These are phyloP conservation scores for Shargacucullia verbasci DNA, from an alignment of 2,888 invertebrate species.

Conservation along the genomic window DNA sequence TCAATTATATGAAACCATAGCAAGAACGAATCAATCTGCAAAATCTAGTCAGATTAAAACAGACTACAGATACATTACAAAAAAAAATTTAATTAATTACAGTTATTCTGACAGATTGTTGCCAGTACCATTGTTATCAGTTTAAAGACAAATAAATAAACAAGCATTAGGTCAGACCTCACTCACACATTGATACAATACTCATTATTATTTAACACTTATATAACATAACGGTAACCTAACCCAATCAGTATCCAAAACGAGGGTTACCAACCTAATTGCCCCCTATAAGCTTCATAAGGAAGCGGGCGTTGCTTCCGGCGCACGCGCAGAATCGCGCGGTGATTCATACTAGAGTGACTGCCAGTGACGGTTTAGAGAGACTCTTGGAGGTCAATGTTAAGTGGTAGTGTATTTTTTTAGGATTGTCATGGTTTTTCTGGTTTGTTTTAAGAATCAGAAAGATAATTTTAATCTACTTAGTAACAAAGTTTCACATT, in stretches of 20 bases:
- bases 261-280: conserved; percentile 59
- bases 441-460: not conserved
- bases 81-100: too few relatives aligned
- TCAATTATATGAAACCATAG: too few relatives aligned
- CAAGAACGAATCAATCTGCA: too few relatives aligned
- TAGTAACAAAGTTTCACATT: too few relatives aligned
- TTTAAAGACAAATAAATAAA: too few relatives aligned
- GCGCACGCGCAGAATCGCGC: conserved; percentile 41
- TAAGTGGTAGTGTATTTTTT: not conserved
- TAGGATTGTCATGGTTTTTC: too few relatives aligned
- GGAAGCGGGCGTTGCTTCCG: conserved; percentile 62
- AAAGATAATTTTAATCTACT: too few relatives aligned
- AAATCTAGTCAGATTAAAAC: too few relatives aligned
- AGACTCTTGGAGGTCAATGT: conserved; percentile 39
- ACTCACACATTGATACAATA: conserved; percentile 2
- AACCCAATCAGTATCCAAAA: conserved; percentile 37
- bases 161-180: not conserved
- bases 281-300: conserved; percentile 60
- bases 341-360: conserved; percentile 44
- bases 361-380: conserved; percentile 8
- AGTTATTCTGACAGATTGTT: too few relatives aligned
- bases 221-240: conserved; percentile 40
- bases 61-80: too few relatives aligned
- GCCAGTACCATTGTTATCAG: too few relatives aligned
- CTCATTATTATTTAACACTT: conserved; percentile 8